phyloP scores from a whole-genome alignment of 2,888 invertebrate genomes.

The Tipula confusa region DNA sequence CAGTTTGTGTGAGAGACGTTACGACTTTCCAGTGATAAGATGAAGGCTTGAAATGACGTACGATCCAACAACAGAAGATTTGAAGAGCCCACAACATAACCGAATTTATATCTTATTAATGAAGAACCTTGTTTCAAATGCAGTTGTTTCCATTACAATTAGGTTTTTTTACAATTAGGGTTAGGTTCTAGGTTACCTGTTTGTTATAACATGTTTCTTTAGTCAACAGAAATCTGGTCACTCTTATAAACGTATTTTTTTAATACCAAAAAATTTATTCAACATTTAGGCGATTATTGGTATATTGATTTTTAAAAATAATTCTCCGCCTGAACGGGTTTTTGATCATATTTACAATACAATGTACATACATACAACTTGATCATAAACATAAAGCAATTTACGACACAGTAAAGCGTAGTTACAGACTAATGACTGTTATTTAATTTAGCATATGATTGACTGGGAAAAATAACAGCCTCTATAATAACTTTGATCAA shows the following conservation, averaged over 20 bases:
- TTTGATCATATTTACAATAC: not conserved
- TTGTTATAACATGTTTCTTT: no score
- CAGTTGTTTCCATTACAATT: no score
- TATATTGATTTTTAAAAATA: no score
- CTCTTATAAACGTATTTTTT: not conserved
- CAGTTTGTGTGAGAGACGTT: no score
- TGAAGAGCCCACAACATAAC: no score
- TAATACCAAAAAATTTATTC: not conserved
- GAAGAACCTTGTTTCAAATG: no score
- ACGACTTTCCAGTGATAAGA: no score
- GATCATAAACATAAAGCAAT: not conserved
- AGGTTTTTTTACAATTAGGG: no score
- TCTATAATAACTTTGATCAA: not conserved
- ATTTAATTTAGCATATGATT: not conserved
- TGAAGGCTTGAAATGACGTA: no score
- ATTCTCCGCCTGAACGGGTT: not conserved
- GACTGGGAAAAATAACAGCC: not conserved
- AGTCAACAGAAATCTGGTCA: not conserved
- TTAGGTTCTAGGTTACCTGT: no score
- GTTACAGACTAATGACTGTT: not conserved
- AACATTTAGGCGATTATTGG: not conserved
- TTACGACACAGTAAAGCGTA: not conserved
- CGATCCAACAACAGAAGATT: no score
- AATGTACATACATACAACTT: not conserved
- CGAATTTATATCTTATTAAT: no score